A percentile compares a stretch with the other conserved stretches of the same genome.
Evolutionary conservation across 2,888 invertebrate genomes (phyloP).

Genomic region (Epistrophe eligans): DNA sequence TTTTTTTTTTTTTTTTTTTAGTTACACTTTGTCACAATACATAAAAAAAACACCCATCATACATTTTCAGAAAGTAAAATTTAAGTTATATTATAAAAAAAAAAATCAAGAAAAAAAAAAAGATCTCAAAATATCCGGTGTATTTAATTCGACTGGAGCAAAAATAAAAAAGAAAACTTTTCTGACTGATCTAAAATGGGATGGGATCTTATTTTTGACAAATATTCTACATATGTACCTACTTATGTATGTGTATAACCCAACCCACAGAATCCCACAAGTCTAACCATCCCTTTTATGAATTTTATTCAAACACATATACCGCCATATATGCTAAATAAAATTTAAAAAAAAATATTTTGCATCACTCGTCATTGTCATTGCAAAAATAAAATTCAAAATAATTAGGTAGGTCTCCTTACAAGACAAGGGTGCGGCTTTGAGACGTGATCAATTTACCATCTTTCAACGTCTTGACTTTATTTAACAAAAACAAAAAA

Average conservation of each 20-base stretch:
- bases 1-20: too few species aligned
- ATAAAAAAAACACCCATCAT: too few species aligned
- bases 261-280: slow-evolving; percentile 6
- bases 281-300: slow-evolving; percentile 6
- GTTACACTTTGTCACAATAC: too few species aligned
- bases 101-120: too few species aligned
- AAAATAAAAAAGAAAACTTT: background rate
- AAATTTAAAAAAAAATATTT: slow-evolving; percentile 29
- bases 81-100: too few species aligned
- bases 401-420: slow-evolving; percentile 23
- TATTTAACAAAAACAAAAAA: background rate
- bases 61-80: too few species aligned
- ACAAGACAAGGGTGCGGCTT: slow-evolving; percentile 59
- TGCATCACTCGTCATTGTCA: slow-evolving; percentile 33
- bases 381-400: slow-evolving; percentile 32
- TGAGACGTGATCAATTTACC: slow-evolving; percentile 46
- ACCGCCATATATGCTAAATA: background rate
- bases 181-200: background rate
- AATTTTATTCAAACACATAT: slow-evolving; percentile 2
- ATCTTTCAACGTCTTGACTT: slow-evolving; percentile 49
- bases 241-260: too few species aligned
- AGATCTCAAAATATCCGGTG: too few species aligned
- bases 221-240: background rate
- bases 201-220: background rate
- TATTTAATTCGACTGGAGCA: too few species aligned